A percentile compares a stretch with the other conserved stretches of the same genome.
Evolutionary conservation across 2,888 invertebrate genomes (phyloP).

Genomic region (Tiliacea citrago): DNA sequence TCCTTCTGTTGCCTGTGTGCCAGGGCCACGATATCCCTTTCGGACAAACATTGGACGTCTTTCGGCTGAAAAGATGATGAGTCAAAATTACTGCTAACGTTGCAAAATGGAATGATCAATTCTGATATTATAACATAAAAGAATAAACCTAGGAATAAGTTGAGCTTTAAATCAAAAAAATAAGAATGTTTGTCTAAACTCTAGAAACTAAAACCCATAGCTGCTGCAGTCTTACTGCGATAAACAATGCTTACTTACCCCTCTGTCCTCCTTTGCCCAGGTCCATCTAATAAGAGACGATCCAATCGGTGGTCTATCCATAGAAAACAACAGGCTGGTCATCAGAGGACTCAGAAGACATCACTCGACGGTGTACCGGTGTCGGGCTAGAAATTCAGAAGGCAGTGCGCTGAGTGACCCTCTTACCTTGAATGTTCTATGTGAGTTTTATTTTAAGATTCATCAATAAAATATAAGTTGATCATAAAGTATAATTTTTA

Average conservation of each 20-base stretch:
- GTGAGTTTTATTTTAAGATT: conserved; percentile 71
- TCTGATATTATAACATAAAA: background rate
- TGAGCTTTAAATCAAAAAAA: too few species aligned
- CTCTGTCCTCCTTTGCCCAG: conserved; percentile 79
- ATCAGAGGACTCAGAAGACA: conserved; percentile 93
- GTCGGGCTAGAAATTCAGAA: conserved; percentile 95
- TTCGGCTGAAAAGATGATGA: too few species aligned
- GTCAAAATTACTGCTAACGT: background rate
- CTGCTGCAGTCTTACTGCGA: background rate
- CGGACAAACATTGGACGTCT: too few species aligned
- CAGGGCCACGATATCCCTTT: too few species aligned
- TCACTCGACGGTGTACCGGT: conserved; percentile 95
- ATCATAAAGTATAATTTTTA: too few species aligned
- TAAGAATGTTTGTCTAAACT: background rate
- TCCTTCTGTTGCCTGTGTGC: too few species aligned
- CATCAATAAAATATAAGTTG: too few species aligned
- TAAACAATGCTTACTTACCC: background rate
- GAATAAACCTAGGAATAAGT: too few species aligned
- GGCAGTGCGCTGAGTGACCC: conserved; percentile 95
- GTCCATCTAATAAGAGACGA: conserved; percentile 92
- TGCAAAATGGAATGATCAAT: background rate
- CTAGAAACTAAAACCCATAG: background rate
- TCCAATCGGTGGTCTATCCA: conserved; percentile 92
- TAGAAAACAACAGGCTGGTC: conserved; percentile 92
- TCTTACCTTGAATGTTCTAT: conserved; percentile 93